Evolutionary conservation across 2,113 vertebrate genomes (phyloP), one percentile per base, ranked within the genome.

Genomic region (Rhineura floridana): DNA sequence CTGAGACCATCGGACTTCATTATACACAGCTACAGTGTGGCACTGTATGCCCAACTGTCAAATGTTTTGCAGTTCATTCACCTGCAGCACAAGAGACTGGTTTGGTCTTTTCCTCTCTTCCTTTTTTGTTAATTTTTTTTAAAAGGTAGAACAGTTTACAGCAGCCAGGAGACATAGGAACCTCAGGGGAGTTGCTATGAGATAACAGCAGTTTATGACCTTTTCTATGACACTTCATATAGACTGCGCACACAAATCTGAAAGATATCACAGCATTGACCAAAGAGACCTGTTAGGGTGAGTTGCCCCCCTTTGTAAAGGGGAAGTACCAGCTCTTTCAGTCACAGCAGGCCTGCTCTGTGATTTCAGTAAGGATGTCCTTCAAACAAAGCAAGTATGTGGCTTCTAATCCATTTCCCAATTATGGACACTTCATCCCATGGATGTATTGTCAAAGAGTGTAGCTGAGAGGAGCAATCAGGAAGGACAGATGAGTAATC

Each of bases 211-310:
- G 0, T 6, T 10, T 87, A 90, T 86, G 48, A 90, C 91, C 28
- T 93, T 94, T 91, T 93, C 72, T 75, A 30, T 84, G 67, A 69
- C 84, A 73, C 79, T 85, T 91, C 44, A 86, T 33, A 84, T 80
- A 59, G 90, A 80, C 91, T 91, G 86, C 4, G 4, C 3, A 48
- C 42, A 78, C 33, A 85, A 87, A 91, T 93, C 39, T 85, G 72
- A 87, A 91, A 81, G 4, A 75, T 79, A 87, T 88, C 44, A 80
- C 65, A 86, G 80, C 19, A 36, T 23, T 19, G 33, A 89, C 72
- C 10, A 67, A 83, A 91, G 48, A 82, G 36, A 30, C 8, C 30
- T 52, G 77, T 69, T n/a, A n/a, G 13, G 30, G 6, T 6, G 36
- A 1, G 12, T 17, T 7, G 1, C 25, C 23, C 15, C 23, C 17